Evolutionary conservation across 2,888 invertebrate species (phyloP), one percentile per base, ranked within the genome.

Genomic region (Mythimna pallens): DNA sequence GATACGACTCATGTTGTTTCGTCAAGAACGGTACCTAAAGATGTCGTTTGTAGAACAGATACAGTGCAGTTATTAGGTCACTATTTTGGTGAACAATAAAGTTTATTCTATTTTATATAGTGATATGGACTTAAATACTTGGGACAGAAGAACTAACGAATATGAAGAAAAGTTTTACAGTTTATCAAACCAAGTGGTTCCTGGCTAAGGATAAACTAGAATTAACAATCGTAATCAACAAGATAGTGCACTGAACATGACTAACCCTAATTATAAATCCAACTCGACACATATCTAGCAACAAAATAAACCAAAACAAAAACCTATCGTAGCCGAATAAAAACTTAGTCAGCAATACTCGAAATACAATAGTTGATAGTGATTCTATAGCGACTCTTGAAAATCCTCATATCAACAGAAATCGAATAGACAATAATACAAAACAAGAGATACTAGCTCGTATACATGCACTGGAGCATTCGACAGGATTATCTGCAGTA

Each of bases 401-500:
- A n/a, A 3, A 52, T 3, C 52, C 22, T 22, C 10, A 9, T 25
- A 54, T 30, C 25, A 25, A 25, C 25, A 50, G n/a, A 58, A 83
- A 72, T 68, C 62, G 76, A 79, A 75, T 75, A 80, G 59, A 73
- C 83, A 81, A 70, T 70, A 58, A 14, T 25, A 25, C 43, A 50
- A n/a, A 61, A 50, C 14, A 52, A 65, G 47, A 59, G 57, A 36
- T 65, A 66, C 25, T 65, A 36, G n/a, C 43, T 59, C 50, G 12
- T 54, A 22, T 57, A 47, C 55, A 65, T 65, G n/a, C 55, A 63
- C 68, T 66, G 34, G 50, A 62, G 43, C 47, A 61, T 72, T 69
- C 25, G 65, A 34, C 10, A 54, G 65, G 80, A 85, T 83, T 80
- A 77, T 65, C 59, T 65, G 52, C 50, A 55, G 74, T 76, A 82